phyloP scores from a whole-genome alignment of 2,797 vertebrate species.

The Galagoides demidoff region DNA sequence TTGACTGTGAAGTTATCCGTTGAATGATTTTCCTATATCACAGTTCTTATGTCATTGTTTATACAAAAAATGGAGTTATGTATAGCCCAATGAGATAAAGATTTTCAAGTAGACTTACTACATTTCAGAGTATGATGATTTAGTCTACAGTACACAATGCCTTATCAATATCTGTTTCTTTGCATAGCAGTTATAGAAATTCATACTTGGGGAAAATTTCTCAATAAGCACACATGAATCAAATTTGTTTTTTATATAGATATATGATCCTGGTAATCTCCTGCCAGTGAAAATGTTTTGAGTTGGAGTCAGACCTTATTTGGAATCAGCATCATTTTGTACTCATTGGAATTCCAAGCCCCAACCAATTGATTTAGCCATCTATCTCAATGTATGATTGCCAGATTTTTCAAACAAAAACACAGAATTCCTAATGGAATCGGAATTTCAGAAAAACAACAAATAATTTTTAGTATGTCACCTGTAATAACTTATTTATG shows the following conservation, averaged over 20 bases:
- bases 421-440: not conserved
- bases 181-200: not conserved
- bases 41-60: not conserved
- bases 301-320: not conserved
- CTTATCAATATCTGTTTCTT: not conserved
- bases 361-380: not conserved
- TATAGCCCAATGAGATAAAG: not conserved
- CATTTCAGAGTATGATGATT: not conserved
- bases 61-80: not conserved
- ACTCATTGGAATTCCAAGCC: not conserved
- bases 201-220: not conserved
- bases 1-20: not conserved
- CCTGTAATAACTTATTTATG: not conserved
- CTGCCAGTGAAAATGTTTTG: not conserved
- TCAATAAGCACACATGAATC: not conserved
- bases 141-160: not conserved
- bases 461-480: not conserved
- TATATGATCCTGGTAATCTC: not conserved
- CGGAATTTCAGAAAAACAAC: not conserved
- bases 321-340: not conserved
- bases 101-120: not conserved
- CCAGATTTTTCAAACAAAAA: not conserved
- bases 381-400: not conserved
- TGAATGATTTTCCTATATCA: not conserved
- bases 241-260: slow-evolving; percentile 18